Percentiles rank a stretch among this genome's conserved stretches.
Evolutionary conservation across 2,113 vertebrate genomes (phyloP).

Genomic region (Scartelaos histophorus): DNA sequence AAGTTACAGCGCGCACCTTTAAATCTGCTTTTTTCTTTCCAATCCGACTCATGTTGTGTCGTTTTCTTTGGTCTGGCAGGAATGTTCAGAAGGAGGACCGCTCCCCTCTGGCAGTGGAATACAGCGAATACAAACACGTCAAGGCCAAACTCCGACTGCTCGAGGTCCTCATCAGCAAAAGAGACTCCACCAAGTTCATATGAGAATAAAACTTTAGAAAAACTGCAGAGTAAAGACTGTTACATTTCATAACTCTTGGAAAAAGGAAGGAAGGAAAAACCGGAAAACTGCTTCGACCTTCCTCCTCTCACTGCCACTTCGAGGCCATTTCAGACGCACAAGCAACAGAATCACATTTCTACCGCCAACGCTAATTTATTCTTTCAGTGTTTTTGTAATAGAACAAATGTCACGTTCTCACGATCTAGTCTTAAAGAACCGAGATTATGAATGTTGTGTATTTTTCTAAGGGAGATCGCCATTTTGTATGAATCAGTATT

Average conservation of each 20-base stretch:
- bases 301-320: not conserved
- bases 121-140: slow-evolving; percentile 94
- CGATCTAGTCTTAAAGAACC: slow-evolving; percentile 57
- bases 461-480: slow-evolving; percentile 64
- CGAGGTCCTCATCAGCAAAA: slow-evolving; percentile 97
- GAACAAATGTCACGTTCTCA: slow-evolving; percentile 39
- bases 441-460: slow-evolving; percentile 44
- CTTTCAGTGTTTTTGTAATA: slow-evolving; percentile 44
- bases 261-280: too few relatives aligned
- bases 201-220: slow-evolving; percentile 35
- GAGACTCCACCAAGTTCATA: slow-evolving; percentile 79
- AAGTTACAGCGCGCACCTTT: too few relatives aligned
- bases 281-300: not conserved
- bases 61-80: slow-evolving; percentile 67
- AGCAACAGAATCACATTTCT: slow-evolving; percentile 40
- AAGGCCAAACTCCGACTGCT: slow-evolving; percentile 94
- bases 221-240: not conserved
- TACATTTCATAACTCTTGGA: slow-evolving; percentile 3
- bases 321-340: slow-evolving; percentile 21
- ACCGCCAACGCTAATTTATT: slow-evolving; percentile 69
- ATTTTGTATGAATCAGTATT: slow-evolving; percentile 52
- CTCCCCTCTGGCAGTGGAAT: slow-evolving; percentile 88
- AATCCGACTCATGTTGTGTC: slow-evolving; percentile 2
- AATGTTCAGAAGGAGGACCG: slow-evolving; percentile 96
- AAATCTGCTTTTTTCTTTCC: not conserved